Base-by-base conservation (phyloP, 2,113 vertebrate genomes). In the Bucco capensis region DNA sequence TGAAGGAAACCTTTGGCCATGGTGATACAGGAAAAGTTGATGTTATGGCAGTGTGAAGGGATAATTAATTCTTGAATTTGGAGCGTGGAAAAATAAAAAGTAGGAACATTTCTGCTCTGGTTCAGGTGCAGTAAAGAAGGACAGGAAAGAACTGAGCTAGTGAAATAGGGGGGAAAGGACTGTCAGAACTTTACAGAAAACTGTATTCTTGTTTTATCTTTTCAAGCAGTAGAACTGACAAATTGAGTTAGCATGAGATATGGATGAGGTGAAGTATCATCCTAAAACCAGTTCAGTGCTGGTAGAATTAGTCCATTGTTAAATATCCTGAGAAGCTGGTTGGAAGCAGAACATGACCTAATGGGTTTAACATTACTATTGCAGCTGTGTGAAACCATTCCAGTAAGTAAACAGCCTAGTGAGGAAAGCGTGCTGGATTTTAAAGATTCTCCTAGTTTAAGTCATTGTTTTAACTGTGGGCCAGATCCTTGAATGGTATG, bases 311-410 rank as follows among this genome's bases (percentile, higher is more conserved):
- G 35, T 47, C 79, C 57, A 72, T 89, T 92, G 88, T 91, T 92
- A 86, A 95, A 76, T 31, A 42, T 6, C 50, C 37, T 54, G 74
- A 77, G 75, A 81, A 92, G 50, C 49, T 76, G 46, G 13, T 73
- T 81, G 70, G 70, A 93, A 89, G 87, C 87, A 91, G 89, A 93
- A 33, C 62, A 40, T 81, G 73, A 91, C 54, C 91, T 94, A 66
- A 86, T n/a, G 89, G 37, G 33, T 88, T 74, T 50, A 94, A 70
- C 67, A 76, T 91, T 73, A 83, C 79, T 73, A 12, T 47, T 89
- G 72, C 87, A 92, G 91, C 89, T 93, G 86, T 84, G 74, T 85
- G 89, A 95, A 90, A 89, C 47, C 47, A 40, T 62, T 80, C 71
- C 82, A 83, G 44, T 57, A 89, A 94, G 89, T 50, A 90, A 88